Conservation (phyloP, 2,113 vertebrate genomes). For the Serranochromis macrocephalus region DNA sequence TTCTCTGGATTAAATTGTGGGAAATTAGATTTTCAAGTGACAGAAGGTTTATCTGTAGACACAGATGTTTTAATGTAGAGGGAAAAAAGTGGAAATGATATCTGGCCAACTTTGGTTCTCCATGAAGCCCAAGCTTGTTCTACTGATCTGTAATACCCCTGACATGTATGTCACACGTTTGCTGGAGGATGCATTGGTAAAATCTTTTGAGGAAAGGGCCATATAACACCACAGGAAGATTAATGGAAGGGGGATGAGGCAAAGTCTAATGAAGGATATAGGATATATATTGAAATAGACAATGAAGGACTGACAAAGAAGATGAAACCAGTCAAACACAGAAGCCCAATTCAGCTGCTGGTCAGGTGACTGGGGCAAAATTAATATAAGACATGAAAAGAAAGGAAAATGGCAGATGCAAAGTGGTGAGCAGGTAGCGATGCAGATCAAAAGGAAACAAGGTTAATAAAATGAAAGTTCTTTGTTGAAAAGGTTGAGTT, state of each 20-base stretch:
- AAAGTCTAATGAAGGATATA: not conserved
- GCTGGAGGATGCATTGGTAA: not conserved
- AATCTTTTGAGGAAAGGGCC: not conserved
- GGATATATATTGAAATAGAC: not conserved
- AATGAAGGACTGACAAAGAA: not conserved
- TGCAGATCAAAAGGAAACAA: conserved; percentile 9
- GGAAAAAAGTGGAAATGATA: not conserved
- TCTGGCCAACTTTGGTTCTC: not conserved
- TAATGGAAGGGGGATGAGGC: not conserved
- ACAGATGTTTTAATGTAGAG: not conserved
- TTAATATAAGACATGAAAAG: not conserved
- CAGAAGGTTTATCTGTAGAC: not conserved
- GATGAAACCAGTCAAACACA: not conserved
- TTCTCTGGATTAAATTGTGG: not conserved
- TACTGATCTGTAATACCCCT: not conserved
- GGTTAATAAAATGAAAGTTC: not conserved
- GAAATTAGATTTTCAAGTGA: not conserved
- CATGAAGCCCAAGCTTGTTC: not conserved
- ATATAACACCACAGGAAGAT: not conserved
- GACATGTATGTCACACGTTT: not conserved
- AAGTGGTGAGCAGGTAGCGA: not conserved
- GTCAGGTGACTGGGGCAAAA: not conserved
- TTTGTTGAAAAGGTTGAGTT: not conserved
- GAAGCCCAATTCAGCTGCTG: not conserved
- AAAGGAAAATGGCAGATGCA: not conserved